phyloP scores from a whole-genome alignment of 1,140 invertebrate species.

The Ephestia elutella region DNA sequence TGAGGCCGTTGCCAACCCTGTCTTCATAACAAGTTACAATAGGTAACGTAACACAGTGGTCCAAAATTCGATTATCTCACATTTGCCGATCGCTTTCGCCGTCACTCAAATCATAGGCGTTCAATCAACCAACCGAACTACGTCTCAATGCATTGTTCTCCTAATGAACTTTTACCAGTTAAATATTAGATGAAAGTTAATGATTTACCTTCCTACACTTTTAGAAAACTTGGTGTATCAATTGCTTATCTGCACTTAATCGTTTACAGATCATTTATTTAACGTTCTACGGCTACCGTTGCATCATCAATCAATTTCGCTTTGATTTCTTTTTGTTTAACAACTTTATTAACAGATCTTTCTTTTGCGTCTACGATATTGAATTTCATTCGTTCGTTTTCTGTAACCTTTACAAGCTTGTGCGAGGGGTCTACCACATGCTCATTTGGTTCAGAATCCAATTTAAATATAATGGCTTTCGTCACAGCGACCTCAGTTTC shows the following conservation, averaged over 20 bases:
- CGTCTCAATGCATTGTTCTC: conserved; percentile 37
- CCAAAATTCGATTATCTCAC: conserved; percentile 38
- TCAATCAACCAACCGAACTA: conserved; percentile 30
- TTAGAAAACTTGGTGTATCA: conserved; percentile 3
- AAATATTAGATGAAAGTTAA: conserved; percentile 32
- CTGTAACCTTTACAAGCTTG: not conserved
- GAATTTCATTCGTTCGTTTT: not conserved
- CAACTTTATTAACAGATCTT: not conserved
- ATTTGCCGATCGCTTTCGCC: conserved; percentile 41
- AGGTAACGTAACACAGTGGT: conserved; percentile 36
- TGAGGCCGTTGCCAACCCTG: not conserved
- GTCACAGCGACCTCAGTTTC: conserved; percentile 35
- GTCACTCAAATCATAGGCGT: conserved; percentile 26
- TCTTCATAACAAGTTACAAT: not conserved
- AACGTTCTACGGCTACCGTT: not conserved
- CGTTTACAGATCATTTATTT: conserved; percentile 1
- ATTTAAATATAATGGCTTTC: conserved; percentile 20
- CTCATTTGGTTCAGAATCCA: not conserved
- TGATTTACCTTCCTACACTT: not conserved
- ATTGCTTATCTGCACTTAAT: conserved; percentile 5
- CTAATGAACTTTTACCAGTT: conserved; percentile 41
- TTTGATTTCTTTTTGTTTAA: not conserved
- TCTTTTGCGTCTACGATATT: not conserved
- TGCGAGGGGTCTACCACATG: not conserved
- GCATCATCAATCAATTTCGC: conserved; percentile 1